Percentiles rank a stretch among this genome's conserved stretches.
Evolutionary conservation across 2,113 vertebrate species (phyloP).

Genomic region (Mystacornis crossleyi): DNA sequence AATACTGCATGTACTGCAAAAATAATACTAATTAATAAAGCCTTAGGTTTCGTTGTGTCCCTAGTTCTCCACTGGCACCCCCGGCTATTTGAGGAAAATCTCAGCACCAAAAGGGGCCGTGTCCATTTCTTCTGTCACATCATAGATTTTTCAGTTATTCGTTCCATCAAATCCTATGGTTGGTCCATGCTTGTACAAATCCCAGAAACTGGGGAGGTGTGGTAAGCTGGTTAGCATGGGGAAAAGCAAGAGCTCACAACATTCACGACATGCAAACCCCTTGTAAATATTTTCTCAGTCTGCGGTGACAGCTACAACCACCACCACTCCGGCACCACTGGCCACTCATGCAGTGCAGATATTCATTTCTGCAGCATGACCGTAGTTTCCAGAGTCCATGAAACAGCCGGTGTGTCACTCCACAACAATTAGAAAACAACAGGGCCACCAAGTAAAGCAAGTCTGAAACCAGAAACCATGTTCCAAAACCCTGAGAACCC

Average conservation of each 20-base stretch:
- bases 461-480: neutral
- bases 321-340: neutral
- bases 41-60: neutral
- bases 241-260: neutral
- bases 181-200: neutral
- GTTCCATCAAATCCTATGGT: neutral
- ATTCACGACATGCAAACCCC: neutral
- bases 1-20: neutral
- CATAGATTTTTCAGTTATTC: neutral
- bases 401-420: neutral
- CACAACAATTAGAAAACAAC: neutral
- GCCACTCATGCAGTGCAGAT: neutral
- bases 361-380: neutral
- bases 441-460: neutral
- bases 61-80: neutral
- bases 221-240: neutral
- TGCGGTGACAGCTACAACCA: neutral
- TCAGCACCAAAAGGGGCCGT: neutral
- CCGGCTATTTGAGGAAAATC: neutral
- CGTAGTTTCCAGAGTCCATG: neutral
- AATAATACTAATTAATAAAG: neutral
- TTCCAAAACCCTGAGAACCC: neutral
- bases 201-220: neutral
- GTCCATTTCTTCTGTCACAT: neutral
- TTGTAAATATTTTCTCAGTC: neutral